Conservation (phyloP, 2,797 vertebrate genomes). For the Selene dorsalis region DNA sequence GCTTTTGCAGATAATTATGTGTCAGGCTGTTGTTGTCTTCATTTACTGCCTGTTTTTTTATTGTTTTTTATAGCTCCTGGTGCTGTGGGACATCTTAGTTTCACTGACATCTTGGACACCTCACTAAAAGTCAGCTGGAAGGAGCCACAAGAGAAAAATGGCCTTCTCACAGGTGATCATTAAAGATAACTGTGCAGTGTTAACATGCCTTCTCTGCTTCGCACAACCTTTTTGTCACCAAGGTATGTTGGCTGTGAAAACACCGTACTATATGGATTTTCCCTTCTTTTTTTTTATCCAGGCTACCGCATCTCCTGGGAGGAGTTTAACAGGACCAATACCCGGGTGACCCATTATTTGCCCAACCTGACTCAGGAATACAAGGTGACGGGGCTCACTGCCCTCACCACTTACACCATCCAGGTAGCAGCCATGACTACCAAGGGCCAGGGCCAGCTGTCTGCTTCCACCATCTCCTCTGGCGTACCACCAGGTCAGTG, state of each 20-base stretch:
- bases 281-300: constrained; percentile 59
- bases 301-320: constrained; percentile 99
- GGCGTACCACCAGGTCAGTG: constrained; percentile 95
- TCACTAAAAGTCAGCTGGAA: constrained; percentile 99
- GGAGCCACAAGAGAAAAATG: constrained; percentile 96
- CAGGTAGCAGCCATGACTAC: constrained; percentile 97
- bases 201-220: constrained; percentile 1
- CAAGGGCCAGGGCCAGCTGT: constrained; percentile 94
- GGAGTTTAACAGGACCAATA: constrained; percentile 97
- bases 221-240: not conserved
- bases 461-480: constrained; percentile 96
- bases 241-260: not conserved
- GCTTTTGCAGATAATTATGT: constrained; percentile 27
- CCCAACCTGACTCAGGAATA: constrained; percentile 96
- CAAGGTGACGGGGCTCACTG: constrained; percentile 95
- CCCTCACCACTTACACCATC: constrained; percentile 99
- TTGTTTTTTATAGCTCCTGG: constrained; percentile 87
- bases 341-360: constrained; percentile 95
- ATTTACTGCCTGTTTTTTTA: constrained; percentile 12
- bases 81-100: constrained; percentile 95
- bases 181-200: constrained; percentile 26
- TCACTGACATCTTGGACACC: constrained; percentile 97
- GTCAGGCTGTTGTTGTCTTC: constrained; percentile 9
- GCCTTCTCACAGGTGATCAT: constrained; percentile 91
- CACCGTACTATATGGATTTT: not conserved